Conservation (phyloP, 2,113 vertebrate genomes). For the Lophotis ruficrista region DNA sequence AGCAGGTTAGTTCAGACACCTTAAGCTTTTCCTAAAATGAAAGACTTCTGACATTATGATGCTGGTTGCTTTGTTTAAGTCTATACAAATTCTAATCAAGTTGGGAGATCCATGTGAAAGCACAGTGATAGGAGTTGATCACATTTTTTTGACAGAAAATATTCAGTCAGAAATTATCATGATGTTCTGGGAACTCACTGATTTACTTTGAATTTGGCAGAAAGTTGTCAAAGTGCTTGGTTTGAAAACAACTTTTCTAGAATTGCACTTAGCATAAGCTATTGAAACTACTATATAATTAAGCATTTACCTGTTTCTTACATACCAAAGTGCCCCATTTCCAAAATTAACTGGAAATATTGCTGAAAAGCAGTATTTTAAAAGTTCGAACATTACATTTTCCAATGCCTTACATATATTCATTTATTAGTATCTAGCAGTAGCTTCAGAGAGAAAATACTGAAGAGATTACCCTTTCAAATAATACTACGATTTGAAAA, state of each 20-base stretch:
- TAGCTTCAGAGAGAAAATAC: neutral
- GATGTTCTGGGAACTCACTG: neutral
- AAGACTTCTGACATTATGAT: neutral
- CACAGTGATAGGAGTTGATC: neutral
- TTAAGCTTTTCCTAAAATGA: neutral
- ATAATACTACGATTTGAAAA: neutral
- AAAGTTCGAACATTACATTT: neutral
- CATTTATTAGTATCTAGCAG: neutral
- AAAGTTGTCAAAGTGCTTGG: neutral
- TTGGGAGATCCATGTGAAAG: neutral
- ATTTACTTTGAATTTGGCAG: neutral
- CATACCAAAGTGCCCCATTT: neutral
- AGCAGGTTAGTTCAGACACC: neutral
- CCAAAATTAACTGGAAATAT: neutral
- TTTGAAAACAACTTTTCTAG: neutral
- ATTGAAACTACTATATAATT: neutral
- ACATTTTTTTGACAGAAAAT: neutral
- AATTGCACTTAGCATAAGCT: neutral
- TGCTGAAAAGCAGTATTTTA: neutral
- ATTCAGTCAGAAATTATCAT: neutral
- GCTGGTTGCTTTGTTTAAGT: neutral
- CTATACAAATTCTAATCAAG: neutral
- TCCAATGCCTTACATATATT: neutral
- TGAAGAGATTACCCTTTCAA: neutral
- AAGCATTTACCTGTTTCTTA: neutral